Evolutionary conservation across 2,113 vertebrate genomes (phyloP).

Genomic region (Gymnarchus niloticus): DNA sequence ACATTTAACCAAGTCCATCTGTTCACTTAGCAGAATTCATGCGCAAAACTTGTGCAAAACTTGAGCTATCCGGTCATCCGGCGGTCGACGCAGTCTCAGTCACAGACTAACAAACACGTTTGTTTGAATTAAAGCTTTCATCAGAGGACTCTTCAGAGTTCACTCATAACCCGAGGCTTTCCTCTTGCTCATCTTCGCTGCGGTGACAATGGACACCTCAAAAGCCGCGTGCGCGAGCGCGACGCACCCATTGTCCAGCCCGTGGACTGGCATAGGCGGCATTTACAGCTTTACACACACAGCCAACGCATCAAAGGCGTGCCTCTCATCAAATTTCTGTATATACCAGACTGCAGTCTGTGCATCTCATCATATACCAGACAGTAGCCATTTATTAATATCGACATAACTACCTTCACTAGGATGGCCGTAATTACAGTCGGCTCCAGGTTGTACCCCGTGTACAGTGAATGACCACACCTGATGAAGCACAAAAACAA

Average conservation of each 20-base stretch:
- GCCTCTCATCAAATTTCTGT: not conserved
- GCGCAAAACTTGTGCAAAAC: not conserved
- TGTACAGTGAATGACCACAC: not conserved
- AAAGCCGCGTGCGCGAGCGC: constrained; percentile 31
- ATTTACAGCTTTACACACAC: not conserved
- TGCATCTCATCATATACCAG: not conserved
- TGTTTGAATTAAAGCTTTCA: not conserved
- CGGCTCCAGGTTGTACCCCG: not conserved
- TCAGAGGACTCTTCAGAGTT: not conserved
- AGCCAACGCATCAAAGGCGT: not conserved
- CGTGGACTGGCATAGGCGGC: constrained; percentile 53
- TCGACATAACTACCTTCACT: not conserved
- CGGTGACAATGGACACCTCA: constrained; percentile 43
- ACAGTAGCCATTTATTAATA: not conserved
- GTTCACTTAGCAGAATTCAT: not conserved
- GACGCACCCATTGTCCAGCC: constrained; percentile 58
- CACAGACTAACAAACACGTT: not conserved
- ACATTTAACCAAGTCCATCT: not conserved
- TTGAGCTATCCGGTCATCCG: not conserved
- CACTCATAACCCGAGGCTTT: not conserved
- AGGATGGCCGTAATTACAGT: not conserved
- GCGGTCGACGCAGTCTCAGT: not conserved
- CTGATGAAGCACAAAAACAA: not conserved
- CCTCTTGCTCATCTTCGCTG: constrained; percentile 23
- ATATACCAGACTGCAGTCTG: not conserved